A percentile compares a stretch with the other conserved stretches of the same genome.
Conservation (phyloP, 2,888 invertebrate genomes). For the Xylophagus ater region DNA sequence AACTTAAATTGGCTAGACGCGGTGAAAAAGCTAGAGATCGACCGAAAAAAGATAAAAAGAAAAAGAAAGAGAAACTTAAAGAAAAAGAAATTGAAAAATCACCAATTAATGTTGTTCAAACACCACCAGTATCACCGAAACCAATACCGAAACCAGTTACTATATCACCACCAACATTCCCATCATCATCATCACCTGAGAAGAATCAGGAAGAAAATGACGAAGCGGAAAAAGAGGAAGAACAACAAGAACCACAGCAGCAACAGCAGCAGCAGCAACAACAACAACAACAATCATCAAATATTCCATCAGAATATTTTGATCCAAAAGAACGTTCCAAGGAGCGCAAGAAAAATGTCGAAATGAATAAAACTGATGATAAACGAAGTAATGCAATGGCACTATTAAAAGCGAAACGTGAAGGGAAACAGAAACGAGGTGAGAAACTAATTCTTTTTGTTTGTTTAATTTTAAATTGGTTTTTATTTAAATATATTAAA, state of each 20-base stretch:
- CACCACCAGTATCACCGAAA: conserved; percentile 14
- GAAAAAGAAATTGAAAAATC: conserved; percentile 23
- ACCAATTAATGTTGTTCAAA: conserved; percentile 10
- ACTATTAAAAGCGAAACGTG: conserved; percentile 75
- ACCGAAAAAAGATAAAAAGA: conserved; percentile 34
- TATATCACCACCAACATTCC: conserved; percentile 7
- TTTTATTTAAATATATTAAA: background rate
- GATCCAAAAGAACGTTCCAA: conserved; percentile 68
- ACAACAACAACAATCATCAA: no score
- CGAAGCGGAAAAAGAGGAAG: conserved; percentile 22
- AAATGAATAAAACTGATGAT: conserved; percentile 71
- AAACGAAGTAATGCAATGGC: conserved; percentile 91
- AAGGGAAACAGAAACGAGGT: conserved; percentile 73
- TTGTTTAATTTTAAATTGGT: background rate
- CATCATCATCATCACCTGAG: conserved; percentile 17
- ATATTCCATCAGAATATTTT: conserved; percentile 37
- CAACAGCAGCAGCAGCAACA: conserved; percentile 18
- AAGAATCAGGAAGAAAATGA: conserved; percentile 25
- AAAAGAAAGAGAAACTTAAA: conserved; percentile 49
- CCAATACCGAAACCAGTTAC: conserved; percentile 7
- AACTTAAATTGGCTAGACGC: conserved; percentile 71
- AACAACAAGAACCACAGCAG: conserved; percentile 16
- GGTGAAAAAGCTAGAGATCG: conserved; percentile 54
- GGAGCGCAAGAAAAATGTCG: conserved; percentile 82
- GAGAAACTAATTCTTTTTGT: conserved; percentile 15